These are phyloP conservation scores for Atlantisia rogersi DNA, from an alignment of 2,113 vertebrate genomes.

Conservation along the genomic window DNA sequence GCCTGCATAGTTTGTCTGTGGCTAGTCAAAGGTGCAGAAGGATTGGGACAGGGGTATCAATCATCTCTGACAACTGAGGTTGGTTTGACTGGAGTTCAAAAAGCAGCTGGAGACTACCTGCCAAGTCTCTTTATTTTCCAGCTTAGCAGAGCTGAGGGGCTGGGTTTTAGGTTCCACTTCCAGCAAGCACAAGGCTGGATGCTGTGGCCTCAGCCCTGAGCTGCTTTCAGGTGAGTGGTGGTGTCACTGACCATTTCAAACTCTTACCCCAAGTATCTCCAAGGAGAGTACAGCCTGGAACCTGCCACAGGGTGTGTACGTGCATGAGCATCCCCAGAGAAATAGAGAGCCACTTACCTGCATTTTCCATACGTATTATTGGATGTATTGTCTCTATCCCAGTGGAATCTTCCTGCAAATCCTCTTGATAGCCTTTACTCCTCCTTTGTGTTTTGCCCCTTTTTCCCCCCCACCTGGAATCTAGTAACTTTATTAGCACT, in stretches of 20 bases:
- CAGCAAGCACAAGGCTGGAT: accelerated
- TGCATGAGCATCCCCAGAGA: background rate
- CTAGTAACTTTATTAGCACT: background rate
- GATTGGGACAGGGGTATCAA: background rate
- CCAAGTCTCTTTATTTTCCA: background rate
- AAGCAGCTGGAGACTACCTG: background rate
- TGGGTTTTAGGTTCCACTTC: background rate
- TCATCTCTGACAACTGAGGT: background rate
- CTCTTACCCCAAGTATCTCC: background rate
- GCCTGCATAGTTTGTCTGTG: background rate
- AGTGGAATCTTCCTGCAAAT: background rate
- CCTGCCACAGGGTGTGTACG: background rate
- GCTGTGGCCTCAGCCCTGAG: background rate
- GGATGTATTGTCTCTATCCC: background rate
- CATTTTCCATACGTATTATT: background rate
- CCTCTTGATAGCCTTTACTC: background rate
- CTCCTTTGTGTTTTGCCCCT: background rate
- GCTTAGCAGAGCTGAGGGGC: background rate
- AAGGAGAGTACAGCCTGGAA: background rate
- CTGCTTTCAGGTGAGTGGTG: background rate
- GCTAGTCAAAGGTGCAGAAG: background rate
- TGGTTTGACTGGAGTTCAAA: background rate
- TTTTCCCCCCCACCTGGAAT: background rate
- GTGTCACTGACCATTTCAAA: background rate
- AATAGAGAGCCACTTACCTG: background rate